phyloP scores from a whole-genome alignment of 2,113 vertebrate species.

The Leucoraja erinaceus region DNA sequence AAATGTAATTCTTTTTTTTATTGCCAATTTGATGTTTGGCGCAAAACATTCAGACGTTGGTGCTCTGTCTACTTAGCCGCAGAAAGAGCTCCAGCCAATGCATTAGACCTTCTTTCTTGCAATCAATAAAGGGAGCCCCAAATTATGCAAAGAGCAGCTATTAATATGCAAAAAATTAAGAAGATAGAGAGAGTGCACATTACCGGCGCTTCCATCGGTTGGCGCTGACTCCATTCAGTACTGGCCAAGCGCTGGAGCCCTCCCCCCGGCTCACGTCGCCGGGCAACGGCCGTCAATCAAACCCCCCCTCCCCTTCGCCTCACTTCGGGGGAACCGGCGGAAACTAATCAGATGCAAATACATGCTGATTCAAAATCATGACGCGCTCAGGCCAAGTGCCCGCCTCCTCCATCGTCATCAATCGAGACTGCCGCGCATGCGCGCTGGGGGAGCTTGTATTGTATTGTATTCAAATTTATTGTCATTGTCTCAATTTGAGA shows the following conservation, averaged over 20 bases:
- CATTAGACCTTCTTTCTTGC: slow-evolving; percentile 43
- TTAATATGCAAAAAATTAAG: slow-evolving; percentile 66
- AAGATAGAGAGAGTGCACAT: slow-evolving; percentile 37
- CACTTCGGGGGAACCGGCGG: neutral
- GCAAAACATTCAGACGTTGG: neutral
- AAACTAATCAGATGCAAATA: neutral
- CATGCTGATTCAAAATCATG: too few species aligned
- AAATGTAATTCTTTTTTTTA: neutral
- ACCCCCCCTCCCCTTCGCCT: neutral
- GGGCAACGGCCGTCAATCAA: neutral
- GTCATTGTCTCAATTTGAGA: too few species aligned
- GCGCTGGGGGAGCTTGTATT: too few species aligned
- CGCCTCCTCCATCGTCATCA: too few species aligned
- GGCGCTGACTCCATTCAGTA: slow-evolving; percentile 21
- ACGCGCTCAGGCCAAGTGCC: neutral
- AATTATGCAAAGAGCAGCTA: slow-evolving; percentile 62
- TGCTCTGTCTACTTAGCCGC: neutral
- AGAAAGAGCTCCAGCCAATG: neutral
- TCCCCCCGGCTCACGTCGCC: neutral
- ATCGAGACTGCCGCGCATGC: too few species aligned
- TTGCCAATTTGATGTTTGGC: neutral
- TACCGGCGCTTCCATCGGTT: slow-evolving; percentile 20
- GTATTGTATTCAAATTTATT: too few species aligned
- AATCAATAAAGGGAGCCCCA: slow-evolving; percentile 60
- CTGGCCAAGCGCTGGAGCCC: too few species aligned